Evolutionary conservation across 2,888 invertebrate genomes (phyloP).

Genomic region (Amiota communis): DNA sequence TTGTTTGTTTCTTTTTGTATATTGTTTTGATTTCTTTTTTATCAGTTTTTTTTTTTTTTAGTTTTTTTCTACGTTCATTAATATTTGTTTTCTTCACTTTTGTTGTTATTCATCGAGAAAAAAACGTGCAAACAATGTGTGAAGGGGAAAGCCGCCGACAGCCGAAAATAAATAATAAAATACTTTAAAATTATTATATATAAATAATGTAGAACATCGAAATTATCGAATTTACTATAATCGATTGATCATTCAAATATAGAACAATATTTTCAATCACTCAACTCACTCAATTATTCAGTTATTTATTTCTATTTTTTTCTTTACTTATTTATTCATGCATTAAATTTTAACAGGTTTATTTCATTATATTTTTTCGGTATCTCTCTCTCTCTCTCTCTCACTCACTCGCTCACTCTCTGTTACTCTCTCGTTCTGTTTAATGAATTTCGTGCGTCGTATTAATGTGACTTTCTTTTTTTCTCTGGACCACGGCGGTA

Average conservation of each 20-base stretch:
- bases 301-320: too few species aligned
- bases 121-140: slow-evolving; percentile 75
- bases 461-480: too few species aligned
- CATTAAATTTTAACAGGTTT: not conserved
- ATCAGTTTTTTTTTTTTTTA: slow-evolving; percentile 39
- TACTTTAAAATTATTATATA: slow-evolving; percentile 31
- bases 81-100: slow-evolving; percentile 42
- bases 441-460: too few species aligned
- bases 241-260: too few species aligned
- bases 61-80: slow-evolving; percentile 45
- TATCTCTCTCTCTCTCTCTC: not conserved
- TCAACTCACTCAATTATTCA: too few species aligned
- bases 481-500: too few species aligned
- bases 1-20: slow-evolving; percentile 40
- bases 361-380: not conserved
- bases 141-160: slow-evolving; percentile 75
- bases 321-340: too few species aligned
- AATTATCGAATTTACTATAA: too few species aligned
- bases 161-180: slow-evolving; percentile 70
- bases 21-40: slow-evolving; percentile 35
- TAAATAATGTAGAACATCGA: too few species aligned
- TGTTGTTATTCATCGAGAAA: slow-evolving; percentile 57
- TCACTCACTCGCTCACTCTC: slow-evolving; percentile 10
- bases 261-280: too few species aligned
- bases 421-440: too few species aligned